Evolutionary conservation across 1,140 invertebrate genomes (phyloP).

Genomic region (Melipona quadrifasciata): DNA sequence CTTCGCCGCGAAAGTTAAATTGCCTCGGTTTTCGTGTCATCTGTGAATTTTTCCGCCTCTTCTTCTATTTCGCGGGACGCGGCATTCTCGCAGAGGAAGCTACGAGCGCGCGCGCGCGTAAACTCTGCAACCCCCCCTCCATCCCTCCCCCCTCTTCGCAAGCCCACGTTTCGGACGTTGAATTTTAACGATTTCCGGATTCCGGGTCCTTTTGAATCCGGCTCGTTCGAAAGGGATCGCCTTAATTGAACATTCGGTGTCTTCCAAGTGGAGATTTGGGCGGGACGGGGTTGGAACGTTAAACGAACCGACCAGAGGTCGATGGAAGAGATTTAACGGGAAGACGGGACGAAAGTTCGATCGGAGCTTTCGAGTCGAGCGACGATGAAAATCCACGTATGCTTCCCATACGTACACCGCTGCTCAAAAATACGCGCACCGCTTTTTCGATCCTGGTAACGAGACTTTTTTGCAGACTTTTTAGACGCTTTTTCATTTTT

Average conservation of each 20-base stretch:
- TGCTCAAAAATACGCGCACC: too few species aligned
- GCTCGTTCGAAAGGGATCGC: constrained; percentile 8
- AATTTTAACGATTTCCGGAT: not conserved
- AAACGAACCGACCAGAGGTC: not conserved
- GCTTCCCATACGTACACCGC: not conserved
- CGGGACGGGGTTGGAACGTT: not conserved
- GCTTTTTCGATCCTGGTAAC: too few species aligned
- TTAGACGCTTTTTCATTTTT: too few species aligned
- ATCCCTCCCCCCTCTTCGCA: too few species aligned
- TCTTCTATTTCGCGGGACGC: constrained; percentile 6
- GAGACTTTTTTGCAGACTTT: too few species aligned
- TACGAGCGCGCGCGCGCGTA: not conserved
- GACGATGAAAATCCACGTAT: constrained; percentile 5
- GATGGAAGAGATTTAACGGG: constrained; percentile 8
- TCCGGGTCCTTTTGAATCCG: not conserved
- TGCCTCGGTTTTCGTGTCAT: constrained; percentile 37
- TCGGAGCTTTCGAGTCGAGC: not conserved
- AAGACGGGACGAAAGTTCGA: constrained; percentile 31
- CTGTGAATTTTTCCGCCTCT: constrained; percentile 49
- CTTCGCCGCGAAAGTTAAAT: constrained; percentile 53
- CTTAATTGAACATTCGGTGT: constrained; percentile 38
- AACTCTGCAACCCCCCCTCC: too few species aligned
- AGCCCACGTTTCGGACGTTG: not conserved
- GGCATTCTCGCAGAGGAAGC: not conserved
- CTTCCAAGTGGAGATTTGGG: not conserved